These are phyloP conservation scores for Reticulitermes lucifugus DNA, from an alignment of 2,888 invertebrate genomes.

Conservation along the genomic window DNA sequence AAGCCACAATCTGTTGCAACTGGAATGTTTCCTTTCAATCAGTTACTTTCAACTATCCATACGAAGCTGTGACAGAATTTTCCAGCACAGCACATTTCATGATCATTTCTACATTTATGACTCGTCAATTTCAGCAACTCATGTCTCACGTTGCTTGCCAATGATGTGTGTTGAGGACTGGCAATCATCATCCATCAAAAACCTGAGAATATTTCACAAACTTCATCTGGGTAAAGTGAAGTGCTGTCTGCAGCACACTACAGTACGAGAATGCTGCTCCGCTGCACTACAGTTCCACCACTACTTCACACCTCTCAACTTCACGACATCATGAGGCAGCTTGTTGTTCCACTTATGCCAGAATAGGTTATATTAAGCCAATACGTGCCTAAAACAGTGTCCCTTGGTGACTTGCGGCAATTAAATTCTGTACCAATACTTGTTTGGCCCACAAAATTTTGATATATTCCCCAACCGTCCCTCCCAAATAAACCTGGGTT, in stretches of 20 bases:
- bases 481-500: not conserved
- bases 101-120: not conserved
- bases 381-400: not conserved
- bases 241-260: not conserved
- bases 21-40: not conserved
- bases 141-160: not conserved
- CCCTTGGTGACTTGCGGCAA: not conserved
- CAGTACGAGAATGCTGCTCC: no score
- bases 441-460: not conserved
- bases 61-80: no score
- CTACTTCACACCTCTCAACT: not conserved
- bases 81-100: not conserved
- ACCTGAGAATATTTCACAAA: constrained; percentile 4
- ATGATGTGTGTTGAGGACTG: not conserved
- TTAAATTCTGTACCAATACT: not conserved
- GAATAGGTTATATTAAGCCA: not conserved
- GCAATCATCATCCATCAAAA: not conserved
- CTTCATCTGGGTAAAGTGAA: not conserved
- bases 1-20: not conserved
- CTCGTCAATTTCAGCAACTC: not conserved
- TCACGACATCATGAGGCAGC: not conserved
- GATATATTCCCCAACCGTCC: not conserved
- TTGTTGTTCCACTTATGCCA: not conserved
- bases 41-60: not conserved
- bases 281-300: no score